These are phyloP conservation scores for Eilema griseolum DNA, from an alignment of 2,888 invertebrate genomes.

Conservation along the genomic window DNA sequence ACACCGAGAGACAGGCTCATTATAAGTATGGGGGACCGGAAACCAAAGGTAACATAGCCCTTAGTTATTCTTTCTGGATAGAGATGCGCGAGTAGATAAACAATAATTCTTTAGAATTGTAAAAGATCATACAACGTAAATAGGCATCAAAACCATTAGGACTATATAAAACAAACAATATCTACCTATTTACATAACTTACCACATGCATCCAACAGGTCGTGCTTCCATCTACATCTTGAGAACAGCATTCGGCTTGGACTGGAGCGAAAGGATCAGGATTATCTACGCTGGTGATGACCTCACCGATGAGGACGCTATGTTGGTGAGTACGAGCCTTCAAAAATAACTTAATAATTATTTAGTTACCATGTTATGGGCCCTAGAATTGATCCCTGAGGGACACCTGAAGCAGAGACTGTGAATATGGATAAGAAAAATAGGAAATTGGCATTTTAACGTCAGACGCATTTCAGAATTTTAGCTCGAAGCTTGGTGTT, in stretches of 20 bases:
- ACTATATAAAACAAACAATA: slow-evolving; percentile 1
- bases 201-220: slow-evolving; percentile 68
- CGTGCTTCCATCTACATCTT: slow-evolving; percentile 96
- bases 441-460: background rate
- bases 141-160: too few relatives aligned
- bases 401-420: background rate
- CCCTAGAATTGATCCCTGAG: slow-evolving; percentile 13
- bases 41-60: too few relatives aligned
- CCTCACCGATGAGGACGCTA: slow-evolving; percentile 96
- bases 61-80: background rate
- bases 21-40: too few relatives aligned
- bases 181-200: too few relatives aligned
- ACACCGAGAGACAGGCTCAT: too few relatives aligned
- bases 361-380: background rate
- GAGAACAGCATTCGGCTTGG: slow-evolving; percentile 95
- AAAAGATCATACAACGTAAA: too few relatives aligned
- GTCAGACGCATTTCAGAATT: background rate
- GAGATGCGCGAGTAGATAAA: too few relatives aligned
- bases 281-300: slow-evolving; percentile 97
- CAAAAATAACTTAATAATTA: background rate
- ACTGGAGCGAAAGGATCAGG: slow-evolving; percentile 96
- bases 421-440: background rate
- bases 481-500: too few relatives aligned
- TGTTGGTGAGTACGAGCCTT: slow-evolving; percentile 88
- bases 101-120: too few relatives aligned